Evolutionary conservation across 2,113 vertebrate species (phyloP).

Genomic region (Cettia cetti): DNA sequence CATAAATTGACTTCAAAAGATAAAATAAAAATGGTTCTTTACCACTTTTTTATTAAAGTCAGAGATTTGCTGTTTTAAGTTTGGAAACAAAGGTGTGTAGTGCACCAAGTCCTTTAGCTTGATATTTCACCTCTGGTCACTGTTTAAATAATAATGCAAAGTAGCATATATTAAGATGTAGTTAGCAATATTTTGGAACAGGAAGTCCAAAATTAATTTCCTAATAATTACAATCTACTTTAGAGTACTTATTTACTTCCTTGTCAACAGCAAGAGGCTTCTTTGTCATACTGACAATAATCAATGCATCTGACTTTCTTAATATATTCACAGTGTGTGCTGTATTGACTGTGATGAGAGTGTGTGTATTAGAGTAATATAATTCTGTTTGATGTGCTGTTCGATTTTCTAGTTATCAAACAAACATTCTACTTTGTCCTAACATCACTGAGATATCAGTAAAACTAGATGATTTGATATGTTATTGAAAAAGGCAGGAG

Average conservation of each 20-base stretch:
- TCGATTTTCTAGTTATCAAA: background rate
- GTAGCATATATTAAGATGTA: background rate
- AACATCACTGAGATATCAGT: background rate
- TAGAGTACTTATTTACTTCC: background rate
- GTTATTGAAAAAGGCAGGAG: background rate
- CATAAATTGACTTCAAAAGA: background rate
- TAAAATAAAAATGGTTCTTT: background rate
- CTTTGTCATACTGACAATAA: background rate
- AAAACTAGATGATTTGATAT: background rate
- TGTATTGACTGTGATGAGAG: background rate
- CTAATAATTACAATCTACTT: background rate
- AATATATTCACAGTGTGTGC: background rate
- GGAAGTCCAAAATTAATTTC: background rate
- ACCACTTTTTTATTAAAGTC: background rate
- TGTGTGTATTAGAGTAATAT: background rate
- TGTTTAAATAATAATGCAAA: background rate
- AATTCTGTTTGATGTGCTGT: background rate
- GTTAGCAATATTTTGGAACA: background rate
- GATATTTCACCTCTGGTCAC: background rate
- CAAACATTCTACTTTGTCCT: background rate
- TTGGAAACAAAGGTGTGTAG: background rate
- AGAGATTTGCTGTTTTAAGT: background rate
- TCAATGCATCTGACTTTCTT: background rate
- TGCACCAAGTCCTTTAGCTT: background rate
- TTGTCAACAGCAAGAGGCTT: background rate